These are phyloP conservation scores for Entomobrya multifasciata DNA, from an alignment of 2,888 invertebrate genomes.

Conservation along the genomic window DNA sequence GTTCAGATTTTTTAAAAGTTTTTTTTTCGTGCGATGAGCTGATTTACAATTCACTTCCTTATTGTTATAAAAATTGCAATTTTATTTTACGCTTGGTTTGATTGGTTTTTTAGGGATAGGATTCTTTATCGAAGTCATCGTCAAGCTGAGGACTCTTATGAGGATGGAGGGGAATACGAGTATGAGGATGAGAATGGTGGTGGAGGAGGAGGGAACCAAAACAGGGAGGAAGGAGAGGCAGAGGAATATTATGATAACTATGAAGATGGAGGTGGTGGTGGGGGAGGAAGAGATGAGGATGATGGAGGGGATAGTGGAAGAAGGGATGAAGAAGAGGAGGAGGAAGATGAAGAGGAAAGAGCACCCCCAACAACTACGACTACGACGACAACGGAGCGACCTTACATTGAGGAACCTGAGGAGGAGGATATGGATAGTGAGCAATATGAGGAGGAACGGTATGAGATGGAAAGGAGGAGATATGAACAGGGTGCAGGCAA, in stretches of 20 bases:
- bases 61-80: background rate
- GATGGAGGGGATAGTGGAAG: constrained; percentile 37
- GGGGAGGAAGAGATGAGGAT: constrained; percentile 10
- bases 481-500: constrained; percentile 61
- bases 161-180: constrained; percentile 77
- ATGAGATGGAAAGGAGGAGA: constrained; percentile 64
- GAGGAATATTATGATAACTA: constrained; percentile 58
- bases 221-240: constrained; percentile 47
- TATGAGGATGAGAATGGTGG: constrained; percentile 58
- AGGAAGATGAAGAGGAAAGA: constrained; percentile 60
- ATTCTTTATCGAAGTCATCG: constrained; percentile 75
- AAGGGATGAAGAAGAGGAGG: constrained; percentile 42
- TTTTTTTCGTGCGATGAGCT: background rate
- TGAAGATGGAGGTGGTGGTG: constrained; percentile 16
- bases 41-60: constrained; percentile 14
- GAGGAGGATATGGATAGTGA: constrained; percentile 64
- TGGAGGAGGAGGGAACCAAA: background rate
- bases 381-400: constrained; percentile 55
- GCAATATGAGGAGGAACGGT: constrained; percentile 67
- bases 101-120: constrained; percentile 39
- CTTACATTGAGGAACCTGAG: constrained; percentile 58
- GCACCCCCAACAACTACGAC: constrained; percentile 18
- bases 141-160: constrained; percentile 78
- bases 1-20: background rate
- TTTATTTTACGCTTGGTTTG: background rate